These are phyloP conservation scores for Hypena proboscidalis DNA, from an alignment of 2,888 invertebrate species.

Conservation along the genomic window DNA sequence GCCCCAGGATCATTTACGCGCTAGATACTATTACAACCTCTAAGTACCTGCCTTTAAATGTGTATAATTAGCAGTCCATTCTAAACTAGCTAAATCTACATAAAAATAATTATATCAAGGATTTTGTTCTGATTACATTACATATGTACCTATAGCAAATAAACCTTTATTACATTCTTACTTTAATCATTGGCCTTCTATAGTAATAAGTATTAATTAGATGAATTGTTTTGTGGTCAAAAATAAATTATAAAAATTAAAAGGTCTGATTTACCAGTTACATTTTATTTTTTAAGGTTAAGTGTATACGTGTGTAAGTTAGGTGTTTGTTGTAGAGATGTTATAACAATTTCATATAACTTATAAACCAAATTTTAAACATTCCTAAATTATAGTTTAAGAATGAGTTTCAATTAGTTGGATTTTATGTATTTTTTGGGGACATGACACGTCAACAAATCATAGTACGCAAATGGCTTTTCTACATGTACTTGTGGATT, in stretches of 20 bases:
- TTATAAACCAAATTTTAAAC: too few species aligned
- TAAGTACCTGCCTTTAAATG: constrained; percentile 52
- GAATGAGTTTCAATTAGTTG: too few species aligned
- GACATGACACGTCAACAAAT: too few species aligned
- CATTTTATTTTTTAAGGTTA: too few species aligned
- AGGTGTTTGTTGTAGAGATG: too few species aligned
- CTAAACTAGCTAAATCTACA: constrained; percentile 44
- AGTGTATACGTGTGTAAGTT: too few species aligned
- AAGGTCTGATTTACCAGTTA: constrained; percentile 32
- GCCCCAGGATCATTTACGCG: constrained; percentile 73
- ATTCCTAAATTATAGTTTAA: too few species aligned
- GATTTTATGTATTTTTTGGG: too few species aligned
- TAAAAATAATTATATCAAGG: constrained; percentile 46
- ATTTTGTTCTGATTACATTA: constrained; percentile 29
- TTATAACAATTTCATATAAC: too few species aligned
- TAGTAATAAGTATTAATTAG: constrained; percentile 14
- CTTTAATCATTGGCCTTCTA: constrained; percentile 8
- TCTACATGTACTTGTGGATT: too few species aligned
- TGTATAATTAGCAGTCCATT: constrained; percentile 54
- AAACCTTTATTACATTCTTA: too few species aligned
- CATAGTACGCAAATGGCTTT: too few species aligned
- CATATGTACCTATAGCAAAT: constrained; percentile 1
- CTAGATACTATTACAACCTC: constrained; percentile 67
- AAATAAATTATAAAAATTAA: constrained; percentile 30
- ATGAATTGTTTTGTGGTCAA: constrained; percentile 6